Conservation (phyloP, 2,797 vertebrate species). For the Sternarchorhynchus goeldii region DNA sequence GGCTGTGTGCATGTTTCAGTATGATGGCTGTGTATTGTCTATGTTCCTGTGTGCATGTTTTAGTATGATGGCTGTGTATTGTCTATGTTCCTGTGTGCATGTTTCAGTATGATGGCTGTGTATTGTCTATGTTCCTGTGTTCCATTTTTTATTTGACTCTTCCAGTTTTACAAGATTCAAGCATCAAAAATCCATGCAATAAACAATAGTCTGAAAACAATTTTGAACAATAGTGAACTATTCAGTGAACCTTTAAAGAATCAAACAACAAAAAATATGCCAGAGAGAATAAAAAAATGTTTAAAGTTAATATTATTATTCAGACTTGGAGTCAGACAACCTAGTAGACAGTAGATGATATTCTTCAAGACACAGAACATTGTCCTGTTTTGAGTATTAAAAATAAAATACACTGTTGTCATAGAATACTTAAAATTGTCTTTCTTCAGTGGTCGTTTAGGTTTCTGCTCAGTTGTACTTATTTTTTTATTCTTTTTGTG, state of each 20-base stretch:
- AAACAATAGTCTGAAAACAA: constrained; percentile 19
- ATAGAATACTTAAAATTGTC: constrained; percentile 41
- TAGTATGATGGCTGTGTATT: constrained; percentile 9
- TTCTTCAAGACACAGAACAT: constrained; percentile 50
- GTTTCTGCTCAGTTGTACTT: constrained; percentile 43
- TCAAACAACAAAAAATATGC: constrained; percentile 31
- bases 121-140: not conserved
- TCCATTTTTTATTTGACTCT: constrained; percentile 11
- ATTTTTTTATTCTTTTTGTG: constrained; percentile 43
- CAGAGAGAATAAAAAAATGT: constrained; percentile 35
- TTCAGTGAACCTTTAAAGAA: constrained; percentile 48
- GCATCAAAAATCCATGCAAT: not conserved
- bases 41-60: not conserved
- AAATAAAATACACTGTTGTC: constrained; percentile 57
- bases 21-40: constrained; percentile 9
- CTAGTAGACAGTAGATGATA: constrained; percentile 54
- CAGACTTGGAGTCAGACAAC: constrained; percentile 39
- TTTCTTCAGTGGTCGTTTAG: constrained; percentile 43
- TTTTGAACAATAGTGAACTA: constrained; percentile 44
- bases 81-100: not conserved
- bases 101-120: constrained; percentile 4
- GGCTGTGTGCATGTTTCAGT: not conserved
- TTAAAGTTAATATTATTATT: constrained; percentile 48
- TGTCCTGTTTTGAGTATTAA: constrained; percentile 51
- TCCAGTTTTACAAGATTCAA: constrained; percentile 27